Conservation (phyloP, 2,888 invertebrate species). For the Dyspetes luteomarginatus region DNA sequence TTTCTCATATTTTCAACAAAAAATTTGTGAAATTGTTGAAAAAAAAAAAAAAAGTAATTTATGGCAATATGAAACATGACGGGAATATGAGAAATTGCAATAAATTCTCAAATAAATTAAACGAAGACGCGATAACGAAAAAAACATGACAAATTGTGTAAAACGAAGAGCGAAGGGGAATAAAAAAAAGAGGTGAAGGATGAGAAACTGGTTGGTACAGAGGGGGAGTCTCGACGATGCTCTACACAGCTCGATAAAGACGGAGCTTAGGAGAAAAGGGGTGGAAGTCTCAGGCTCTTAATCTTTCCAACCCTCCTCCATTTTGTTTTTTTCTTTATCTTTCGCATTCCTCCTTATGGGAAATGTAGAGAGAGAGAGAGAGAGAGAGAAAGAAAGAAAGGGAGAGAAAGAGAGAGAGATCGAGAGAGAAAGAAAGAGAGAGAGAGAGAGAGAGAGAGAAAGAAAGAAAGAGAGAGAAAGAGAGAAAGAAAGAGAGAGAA, state of each 20-base stretch:
- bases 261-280: conserved; percentile 12
- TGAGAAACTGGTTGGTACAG: conserved; percentile 18
- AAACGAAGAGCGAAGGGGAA: background rate
- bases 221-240: conserved; percentile 24
- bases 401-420: background rate
- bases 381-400: conserved; percentile 5
- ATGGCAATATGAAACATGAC: background rate
- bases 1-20: no score
- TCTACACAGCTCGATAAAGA: conserved; percentile 36
- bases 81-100: background rate
- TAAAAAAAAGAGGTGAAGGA: conserved; percentile 9
- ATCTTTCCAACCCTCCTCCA: conserved; percentile 49
- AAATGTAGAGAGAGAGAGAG: conserved; percentile 6
- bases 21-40: no score
- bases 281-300: conserved; percentile 56
- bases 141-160: background rate
- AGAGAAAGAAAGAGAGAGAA: background rate
- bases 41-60: background rate
- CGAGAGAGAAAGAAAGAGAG: conserved; percentile 44
- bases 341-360: conserved; percentile 5
- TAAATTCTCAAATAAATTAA: background rate
- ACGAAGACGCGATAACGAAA: background rate
- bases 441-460: conserved; percentile 20
- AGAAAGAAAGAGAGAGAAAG: background rate
- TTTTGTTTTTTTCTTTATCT: background rate